phyloP scores from a whole-genome alignment of 2,797 vertebrate genomes.

The Megalops cyprinoides region DNA sequence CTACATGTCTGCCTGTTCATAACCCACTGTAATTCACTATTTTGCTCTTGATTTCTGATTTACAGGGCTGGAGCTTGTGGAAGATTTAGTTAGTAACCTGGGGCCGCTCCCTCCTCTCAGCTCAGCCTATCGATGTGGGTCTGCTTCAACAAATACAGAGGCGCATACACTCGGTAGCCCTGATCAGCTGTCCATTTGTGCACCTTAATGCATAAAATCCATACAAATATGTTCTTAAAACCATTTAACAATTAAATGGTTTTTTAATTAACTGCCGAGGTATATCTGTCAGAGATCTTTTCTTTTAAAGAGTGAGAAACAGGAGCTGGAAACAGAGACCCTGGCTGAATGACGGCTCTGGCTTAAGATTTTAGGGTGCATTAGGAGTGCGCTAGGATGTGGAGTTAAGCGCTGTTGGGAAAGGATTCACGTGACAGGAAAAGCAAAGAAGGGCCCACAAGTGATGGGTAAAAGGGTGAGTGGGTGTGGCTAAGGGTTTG shows the following conservation, averaged over 20 bases:
- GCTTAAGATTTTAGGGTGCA: neutral
- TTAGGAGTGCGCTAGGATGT: no score
- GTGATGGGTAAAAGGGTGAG: neutral
- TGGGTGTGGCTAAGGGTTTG: neutral
- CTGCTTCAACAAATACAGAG: neutral
- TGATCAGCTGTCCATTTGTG: neutral
- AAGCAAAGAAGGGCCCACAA: neutral
- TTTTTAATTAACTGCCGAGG: no score
- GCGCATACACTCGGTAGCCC: neutral
- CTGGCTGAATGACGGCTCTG: no score
- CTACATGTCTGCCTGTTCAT: slow-evolving; percentile 13
- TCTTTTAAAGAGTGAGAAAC: neutral
- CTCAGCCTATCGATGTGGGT: neutral
- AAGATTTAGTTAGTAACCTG: neutral
- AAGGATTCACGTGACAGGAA: neutral
- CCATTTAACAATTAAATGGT: no score
- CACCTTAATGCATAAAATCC: neutral
- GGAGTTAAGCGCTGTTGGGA: neutral
- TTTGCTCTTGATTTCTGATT: neutral
- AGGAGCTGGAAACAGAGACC: neutral
- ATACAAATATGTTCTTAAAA: no score
- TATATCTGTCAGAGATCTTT: no score
- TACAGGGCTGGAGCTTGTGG: neutral
- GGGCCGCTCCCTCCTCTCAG: neutral
- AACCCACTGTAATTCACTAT: neutral